phyloP scores from a whole-genome alignment of 2,797 vertebrate species.

The Carduelis carduelis region DNA sequence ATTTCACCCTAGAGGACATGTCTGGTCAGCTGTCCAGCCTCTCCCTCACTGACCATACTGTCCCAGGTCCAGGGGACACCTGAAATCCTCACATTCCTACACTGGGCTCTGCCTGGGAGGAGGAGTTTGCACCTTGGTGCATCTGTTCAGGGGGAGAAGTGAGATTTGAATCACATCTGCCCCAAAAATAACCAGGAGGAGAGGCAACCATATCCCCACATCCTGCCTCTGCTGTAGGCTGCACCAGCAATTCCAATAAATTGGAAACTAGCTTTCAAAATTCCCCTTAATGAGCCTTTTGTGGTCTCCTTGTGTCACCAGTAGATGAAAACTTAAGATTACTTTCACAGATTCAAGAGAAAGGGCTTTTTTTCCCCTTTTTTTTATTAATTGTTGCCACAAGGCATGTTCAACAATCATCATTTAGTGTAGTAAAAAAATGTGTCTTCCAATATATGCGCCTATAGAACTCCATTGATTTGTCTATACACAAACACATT shows the following conservation, averaged over 20 bases:
- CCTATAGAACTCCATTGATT: neutral
- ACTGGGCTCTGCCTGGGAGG: neutral
- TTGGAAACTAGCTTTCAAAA: neutral
- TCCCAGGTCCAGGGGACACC: neutral
- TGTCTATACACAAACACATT: neutral
- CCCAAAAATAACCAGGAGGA: neutral
- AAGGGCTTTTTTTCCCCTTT: neutral
- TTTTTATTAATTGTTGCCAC: neutral
- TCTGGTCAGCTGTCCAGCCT: neutral
- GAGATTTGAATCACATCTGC: neutral
- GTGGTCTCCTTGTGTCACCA: neutral
- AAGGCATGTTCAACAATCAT: neutral
- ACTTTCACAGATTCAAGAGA: neutral
- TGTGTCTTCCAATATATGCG: neutral
- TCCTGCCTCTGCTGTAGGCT: accelerated
- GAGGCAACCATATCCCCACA: accelerated
- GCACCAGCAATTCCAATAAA: neutral
- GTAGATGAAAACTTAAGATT: neutral
- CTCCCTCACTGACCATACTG: neutral
- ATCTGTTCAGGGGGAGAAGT: neutral
- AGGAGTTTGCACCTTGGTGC: neutral
- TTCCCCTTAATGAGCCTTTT: neutral
- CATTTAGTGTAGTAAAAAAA: neutral
- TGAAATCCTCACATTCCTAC: neutral
- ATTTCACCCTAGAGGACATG: neutral